Conservation (phyloP, 2,888 invertebrate species). For the Drosophila paramelanica region DNA sequence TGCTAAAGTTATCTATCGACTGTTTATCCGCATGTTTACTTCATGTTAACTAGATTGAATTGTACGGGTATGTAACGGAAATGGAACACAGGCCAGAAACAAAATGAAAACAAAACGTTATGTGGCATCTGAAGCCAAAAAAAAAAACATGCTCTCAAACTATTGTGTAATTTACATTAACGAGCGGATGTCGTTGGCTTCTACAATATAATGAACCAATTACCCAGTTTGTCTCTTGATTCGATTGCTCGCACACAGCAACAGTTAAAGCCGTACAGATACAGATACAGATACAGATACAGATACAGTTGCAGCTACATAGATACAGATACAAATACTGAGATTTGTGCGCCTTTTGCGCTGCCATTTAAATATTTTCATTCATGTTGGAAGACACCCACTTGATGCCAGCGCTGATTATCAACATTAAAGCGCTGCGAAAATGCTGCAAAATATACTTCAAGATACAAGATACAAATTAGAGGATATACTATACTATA, state of each 20-base stretch:
- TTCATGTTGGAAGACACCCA: constrained; percentile 68
- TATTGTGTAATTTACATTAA: constrained; percentile 80
- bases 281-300: constrained; percentile 24
- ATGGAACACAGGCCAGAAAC: background rate
- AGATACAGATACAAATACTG: constrained; percentile 12
- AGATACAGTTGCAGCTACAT: constrained; percentile 9
- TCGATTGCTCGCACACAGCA: constrained; percentile 68
- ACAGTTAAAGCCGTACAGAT: constrained; percentile 14
- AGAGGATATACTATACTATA: constrained; percentile 17
- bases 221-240: constrained; percentile 80
- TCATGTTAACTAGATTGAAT: background rate
- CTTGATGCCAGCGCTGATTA: constrained; percentile 47
- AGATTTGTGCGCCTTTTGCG: constrained; percentile 38
- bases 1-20: too few relatives aligned
- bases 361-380: constrained; percentile 48
- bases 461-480: constrained; percentile 7
- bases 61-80: background rate
- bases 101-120: constrained; percentile 1
- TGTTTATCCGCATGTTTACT: background rate
- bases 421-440: constrained; percentile 36
- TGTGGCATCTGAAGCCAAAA: constrained; percentile 1
- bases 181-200: constrained; percentile 78
- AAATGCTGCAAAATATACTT: constrained; percentile 6
- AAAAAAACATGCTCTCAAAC: constrained; percentile 52
- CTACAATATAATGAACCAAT: constrained; percentile 77